These are phyloP conservation scores for Apocrypta bakeri DNA, from an alignment of 1,140 invertebrate species.

Conservation along the genomic window DNA sequence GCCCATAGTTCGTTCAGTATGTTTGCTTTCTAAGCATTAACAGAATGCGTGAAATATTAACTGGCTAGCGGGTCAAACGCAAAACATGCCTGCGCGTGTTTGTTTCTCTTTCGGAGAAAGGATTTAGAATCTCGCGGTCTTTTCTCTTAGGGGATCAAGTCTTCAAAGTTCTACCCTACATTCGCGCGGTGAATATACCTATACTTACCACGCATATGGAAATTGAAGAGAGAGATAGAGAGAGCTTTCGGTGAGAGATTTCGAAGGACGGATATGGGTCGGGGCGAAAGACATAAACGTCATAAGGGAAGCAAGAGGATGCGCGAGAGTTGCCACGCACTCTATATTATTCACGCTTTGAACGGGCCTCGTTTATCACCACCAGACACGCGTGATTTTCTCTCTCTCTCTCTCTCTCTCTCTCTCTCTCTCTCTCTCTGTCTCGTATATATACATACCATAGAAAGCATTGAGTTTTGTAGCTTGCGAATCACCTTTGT, in stretches of 20 bases:
- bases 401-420: neutral
- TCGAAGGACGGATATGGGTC: neutral
- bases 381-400: neutral
- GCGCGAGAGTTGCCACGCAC: neutral
- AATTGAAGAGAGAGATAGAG: neutral
- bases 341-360: constrained; percentile 25
- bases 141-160: neutral
- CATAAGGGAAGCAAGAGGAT: constrained; percentile 10
- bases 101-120: constrained; percentile 24
- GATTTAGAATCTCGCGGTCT: neutral
- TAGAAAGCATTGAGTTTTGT: neutral
- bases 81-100: constrained; percentile 26
- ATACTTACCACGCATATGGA: neutral
- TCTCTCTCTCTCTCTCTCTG: neutral
- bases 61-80: constrained; percentile 6
- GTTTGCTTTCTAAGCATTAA: constrained; percentile 43
- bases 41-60: constrained; percentile 36
- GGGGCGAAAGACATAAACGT: neutral
- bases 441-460: no score
- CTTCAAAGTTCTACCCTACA: neutral
- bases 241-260: neutral
- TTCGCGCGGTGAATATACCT: neutral
- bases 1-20: neutral
- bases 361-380: constrained; percentile 37
- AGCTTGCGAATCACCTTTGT: neutral